phyloP scores from a whole-genome alignment of 2,888 invertebrate species.

The Ophion slaviceki region DNA sequence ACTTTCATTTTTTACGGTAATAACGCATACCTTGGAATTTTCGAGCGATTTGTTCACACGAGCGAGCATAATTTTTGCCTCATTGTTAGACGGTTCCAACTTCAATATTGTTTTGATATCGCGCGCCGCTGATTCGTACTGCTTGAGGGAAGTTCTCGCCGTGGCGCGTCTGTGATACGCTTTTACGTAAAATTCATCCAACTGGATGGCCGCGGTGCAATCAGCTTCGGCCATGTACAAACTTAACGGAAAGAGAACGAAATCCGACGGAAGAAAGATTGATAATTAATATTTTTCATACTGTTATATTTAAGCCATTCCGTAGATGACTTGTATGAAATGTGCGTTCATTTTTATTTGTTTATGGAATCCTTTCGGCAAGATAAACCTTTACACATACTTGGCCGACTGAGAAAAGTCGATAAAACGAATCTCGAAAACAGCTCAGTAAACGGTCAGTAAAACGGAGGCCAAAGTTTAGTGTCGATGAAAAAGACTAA shows the following conservation, averaged over 20 bases:
- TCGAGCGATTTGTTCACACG: slow-evolving; percentile 85
- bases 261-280: background rate
- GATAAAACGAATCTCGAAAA: no score
- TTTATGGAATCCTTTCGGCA: no score
- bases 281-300: no score
- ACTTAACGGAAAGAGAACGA: slow-evolving; percentile 80
- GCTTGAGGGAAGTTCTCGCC: slow-evolving; percentile 89
- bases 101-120: slow-evolving; percentile 89
- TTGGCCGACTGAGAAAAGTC: no score
- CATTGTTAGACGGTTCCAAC: slow-evolving; percentile 92
- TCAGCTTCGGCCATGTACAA: slow-evolving; percentile 90
- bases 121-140: slow-evolving; percentile 88
- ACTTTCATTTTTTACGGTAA: no score
- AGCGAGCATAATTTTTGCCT: slow-evolving; percentile 87
- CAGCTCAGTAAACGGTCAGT: no score
- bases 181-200: slow-evolving; percentile 93
- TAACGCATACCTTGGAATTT: slow-evolving; percentile 83
- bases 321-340: no score
- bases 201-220: slow-evolving; percentile 91
- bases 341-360: no score
- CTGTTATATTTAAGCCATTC: no score
- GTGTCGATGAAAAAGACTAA: no score
- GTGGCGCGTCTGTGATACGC: slow-evolving; percentile 93
- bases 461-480: no score
- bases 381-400: no score